These are phyloP conservation scores for Leucopsar rothschildi DNA, from an alignment of 2,113 vertebrate species.

Conservation along the genomic window DNA sequence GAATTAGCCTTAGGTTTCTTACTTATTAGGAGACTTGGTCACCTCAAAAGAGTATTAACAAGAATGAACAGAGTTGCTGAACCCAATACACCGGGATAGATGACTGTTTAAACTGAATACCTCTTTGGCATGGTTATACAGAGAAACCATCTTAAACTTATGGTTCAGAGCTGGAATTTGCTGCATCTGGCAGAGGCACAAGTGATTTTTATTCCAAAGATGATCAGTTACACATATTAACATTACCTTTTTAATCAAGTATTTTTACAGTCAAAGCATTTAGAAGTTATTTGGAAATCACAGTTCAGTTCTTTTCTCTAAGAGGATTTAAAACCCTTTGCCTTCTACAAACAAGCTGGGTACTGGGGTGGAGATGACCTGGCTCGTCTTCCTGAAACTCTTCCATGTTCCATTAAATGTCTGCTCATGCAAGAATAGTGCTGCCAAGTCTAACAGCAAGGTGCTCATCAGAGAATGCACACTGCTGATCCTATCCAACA, in stretches of 20 bases:
- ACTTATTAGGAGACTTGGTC: neutral
- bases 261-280: neutral
- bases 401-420: neutral
- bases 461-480: neutral
- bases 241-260: neutral
- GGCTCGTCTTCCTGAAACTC: neutral
- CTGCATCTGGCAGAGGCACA: neutral
- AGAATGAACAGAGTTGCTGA: neutral
- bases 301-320: neutral
- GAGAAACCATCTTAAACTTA: neutral
- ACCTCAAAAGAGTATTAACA: neutral
- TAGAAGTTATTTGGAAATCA: neutral
- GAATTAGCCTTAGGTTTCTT: neutral
- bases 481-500: neutral
- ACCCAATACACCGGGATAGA: neutral
- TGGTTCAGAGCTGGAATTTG: neutral
- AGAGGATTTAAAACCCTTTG: neutral
- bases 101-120: neutral
- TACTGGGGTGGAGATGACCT: neutral
- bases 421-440: neutral
- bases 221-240: neutral
- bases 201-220: neutral
- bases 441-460: neutral
- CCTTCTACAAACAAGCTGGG: neutral
- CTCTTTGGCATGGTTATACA: neutral